Conservation (phyloP, 2,113 vertebrate genomes). For the Thermophis baileyi region DNA sequence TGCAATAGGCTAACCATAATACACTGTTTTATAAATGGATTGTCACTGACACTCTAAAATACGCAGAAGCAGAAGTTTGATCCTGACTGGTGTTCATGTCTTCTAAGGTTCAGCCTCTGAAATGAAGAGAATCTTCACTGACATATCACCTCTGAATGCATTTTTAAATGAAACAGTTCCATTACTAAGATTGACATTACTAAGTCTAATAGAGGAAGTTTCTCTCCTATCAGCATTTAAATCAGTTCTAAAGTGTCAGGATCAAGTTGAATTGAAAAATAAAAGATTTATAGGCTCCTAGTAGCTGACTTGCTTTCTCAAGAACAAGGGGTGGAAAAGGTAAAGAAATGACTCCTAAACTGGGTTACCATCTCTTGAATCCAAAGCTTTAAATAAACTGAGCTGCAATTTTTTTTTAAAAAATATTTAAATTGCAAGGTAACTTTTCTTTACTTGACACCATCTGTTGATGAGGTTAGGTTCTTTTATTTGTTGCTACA, state of each 20-base stretch:
- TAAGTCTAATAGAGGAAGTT: not conserved
- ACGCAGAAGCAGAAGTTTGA: not conserved
- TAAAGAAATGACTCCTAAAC: not conserved
- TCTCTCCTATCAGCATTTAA: not conserved
- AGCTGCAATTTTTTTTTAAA: not conserved
- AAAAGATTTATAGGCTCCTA: not conserved
- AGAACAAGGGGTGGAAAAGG: not conserved
- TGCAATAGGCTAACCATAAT: not conserved
- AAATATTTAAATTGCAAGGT: not conserved
- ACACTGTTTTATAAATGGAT: not conserved
- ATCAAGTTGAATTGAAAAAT: not conserved
- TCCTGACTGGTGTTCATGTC: not conserved
- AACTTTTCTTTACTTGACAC: not conserved
- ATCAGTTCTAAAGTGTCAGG: not conserved
- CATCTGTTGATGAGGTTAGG: not conserved
- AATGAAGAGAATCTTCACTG: not conserved
- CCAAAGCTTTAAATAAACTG: not conserved
- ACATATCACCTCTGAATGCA: not conserved
- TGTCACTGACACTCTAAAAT: not conserved
- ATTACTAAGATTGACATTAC: not conserved
- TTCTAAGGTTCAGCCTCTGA: not conserved
- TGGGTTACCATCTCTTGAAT: not conserved
- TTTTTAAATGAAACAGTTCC: not conserved
- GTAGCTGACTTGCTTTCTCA: not conserved
- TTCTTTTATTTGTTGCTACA: not conserved